Conservation (phyloP, 2,797 vertebrate genomes). For the Rhinella marina region DNA sequence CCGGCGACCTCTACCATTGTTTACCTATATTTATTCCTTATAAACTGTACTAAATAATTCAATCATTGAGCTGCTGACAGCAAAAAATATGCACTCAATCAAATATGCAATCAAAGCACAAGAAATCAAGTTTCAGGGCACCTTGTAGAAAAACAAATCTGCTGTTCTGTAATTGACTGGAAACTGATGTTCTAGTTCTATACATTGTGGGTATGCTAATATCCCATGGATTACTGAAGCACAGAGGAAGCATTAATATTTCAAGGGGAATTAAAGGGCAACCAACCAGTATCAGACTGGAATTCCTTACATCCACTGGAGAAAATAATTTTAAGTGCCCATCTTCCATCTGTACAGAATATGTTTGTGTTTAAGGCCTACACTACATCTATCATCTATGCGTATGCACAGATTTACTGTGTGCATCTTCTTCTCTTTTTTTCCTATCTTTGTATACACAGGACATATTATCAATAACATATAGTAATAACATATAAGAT, state of each 20-base stretch:
- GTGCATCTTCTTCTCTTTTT: no score
- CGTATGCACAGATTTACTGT: no score
- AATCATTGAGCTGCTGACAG: slow-evolving; percentile 1
- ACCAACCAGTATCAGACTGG: background rate
- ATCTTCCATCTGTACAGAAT: background rate
- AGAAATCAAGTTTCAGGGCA: background rate
- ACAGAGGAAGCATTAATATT: background rate
- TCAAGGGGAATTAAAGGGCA: background rate
- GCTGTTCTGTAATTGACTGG: background rate
- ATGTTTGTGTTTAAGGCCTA: background rate
- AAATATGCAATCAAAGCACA: background rate
- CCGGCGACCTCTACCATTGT: background rate
- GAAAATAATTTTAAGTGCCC: background rate
- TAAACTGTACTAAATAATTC: slow-evolving; percentile 9
- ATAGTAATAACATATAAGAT: no score
- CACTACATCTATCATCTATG: background rate
- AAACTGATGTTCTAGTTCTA: background rate
- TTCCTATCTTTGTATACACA: no score
- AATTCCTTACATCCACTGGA: background rate
- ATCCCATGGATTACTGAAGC: background rate
- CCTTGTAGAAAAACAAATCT: background rate
- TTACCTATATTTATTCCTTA: slow-evolving; percentile 1
- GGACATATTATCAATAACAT: no score
- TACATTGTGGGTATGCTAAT: background rate
- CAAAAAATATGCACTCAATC: background rate